Conservation (phyloP, 2,113 vertebrate genomes). For the Drymodes brunneopygia region DNA sequence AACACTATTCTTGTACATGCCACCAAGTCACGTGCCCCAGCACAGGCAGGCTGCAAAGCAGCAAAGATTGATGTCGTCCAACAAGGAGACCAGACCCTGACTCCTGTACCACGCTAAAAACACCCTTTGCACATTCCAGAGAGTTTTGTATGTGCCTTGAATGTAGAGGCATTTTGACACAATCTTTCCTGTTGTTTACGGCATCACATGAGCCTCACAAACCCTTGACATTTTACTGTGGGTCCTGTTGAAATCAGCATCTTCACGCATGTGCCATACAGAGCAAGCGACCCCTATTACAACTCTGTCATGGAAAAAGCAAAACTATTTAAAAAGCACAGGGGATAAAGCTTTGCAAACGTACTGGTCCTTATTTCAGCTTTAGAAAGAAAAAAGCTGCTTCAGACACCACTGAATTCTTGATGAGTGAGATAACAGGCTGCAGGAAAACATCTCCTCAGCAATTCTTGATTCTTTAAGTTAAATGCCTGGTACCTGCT, state of each 20-base stretch:
- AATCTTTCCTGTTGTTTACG: neutral
- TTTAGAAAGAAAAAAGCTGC: neutral
- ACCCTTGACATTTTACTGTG: neutral
- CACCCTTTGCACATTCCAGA: neutral
- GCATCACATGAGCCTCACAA: neutral
- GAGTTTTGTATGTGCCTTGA: neutral
- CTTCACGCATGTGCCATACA: neutral
- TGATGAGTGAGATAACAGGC: neutral
- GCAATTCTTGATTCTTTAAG: neutral
- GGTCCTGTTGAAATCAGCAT: neutral
- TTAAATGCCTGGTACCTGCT: neutral
- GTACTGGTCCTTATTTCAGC: neutral
- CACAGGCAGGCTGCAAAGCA: neutral
- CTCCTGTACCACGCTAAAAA: rapidly evolving
- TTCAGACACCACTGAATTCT: neutral
- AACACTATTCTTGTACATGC: neutral
- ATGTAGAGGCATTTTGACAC: neutral
- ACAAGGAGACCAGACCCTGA: rapidly evolving
- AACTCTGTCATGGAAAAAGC: neutral
- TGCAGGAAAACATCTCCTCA: neutral
- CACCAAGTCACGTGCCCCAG: neutral
- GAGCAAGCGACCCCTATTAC: neutral
- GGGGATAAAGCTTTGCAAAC: neutral
- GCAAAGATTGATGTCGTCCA: neutral
- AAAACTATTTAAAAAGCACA: neutral